These are phyloP conservation scores for Lasiurus borealis DNA, from an alignment of 2,113 vertebrate species.

Conservation along the genomic window DNA sequence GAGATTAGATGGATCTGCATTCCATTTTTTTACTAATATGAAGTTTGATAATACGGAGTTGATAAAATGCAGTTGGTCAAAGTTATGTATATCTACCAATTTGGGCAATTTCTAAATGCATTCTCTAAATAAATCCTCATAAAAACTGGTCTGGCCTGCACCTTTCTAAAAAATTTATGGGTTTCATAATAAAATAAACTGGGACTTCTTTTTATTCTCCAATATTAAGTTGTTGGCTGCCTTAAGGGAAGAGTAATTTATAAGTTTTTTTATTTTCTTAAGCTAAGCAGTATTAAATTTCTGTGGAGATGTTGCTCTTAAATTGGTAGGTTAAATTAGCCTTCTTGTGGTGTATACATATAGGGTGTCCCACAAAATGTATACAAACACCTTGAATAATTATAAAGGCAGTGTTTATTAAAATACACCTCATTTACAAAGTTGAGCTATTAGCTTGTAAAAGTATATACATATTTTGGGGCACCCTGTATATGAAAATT, in stretches of 20 bases:
- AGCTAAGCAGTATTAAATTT: conserved; percentile 54
- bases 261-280: conserved; percentile 8
- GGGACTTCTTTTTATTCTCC: conserved; percentile 22
- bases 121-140: conserved; percentile 36
- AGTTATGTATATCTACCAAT: neutral
- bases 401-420: too few relatives aligned
- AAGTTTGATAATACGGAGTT: neutral
- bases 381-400: neutral
- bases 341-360: neutral
- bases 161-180: neutral
- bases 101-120: conserved; percentile 26
- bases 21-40: neutral
- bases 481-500: neutral
- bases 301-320: neutral
- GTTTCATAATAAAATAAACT: conserved; percentile 57
- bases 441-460: too few relatives aligned
- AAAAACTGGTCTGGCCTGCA: neutral
- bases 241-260: conserved; percentile 20
- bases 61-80: neutral
- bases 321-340: neutral
- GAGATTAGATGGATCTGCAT: neutral
- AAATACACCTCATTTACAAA: too few relatives aligned
- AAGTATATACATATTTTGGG: too few relatives aligned
- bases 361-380: neutral
- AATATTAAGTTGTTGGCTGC: conserved; percentile 52